These are phyloP conservation scores for Heliconius himera DNA, from an alignment of 1,140 invertebrate species.

Conservation along the genomic window DNA sequence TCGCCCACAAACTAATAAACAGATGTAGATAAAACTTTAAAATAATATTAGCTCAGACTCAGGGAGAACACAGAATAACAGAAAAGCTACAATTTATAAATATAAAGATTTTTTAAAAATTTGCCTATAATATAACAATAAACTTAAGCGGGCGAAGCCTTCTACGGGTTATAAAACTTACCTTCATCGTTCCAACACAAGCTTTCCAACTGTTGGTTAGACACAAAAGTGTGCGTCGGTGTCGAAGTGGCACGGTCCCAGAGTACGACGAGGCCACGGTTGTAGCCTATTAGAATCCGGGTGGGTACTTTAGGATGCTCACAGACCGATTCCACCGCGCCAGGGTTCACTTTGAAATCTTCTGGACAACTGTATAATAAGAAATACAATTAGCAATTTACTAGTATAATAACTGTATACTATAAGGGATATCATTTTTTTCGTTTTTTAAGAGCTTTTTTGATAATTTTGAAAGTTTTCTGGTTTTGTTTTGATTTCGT, in stretches of 20 bases:
- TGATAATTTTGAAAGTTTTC: no score
- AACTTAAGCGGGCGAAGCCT: no score
- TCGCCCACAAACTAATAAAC: no score
- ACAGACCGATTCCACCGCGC: slow-evolving; percentile 95
- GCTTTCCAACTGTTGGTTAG: slow-evolving; percentile 95
- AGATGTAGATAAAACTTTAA: no score
- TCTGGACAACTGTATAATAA: slow-evolving; percentile 89
- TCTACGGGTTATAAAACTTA: slow-evolving; percentile 23
- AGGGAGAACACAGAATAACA: no score
- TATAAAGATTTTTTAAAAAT: no score
- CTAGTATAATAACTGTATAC: background rate
- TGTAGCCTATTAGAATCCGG: slow-evolving; percentile 95
- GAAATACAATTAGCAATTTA: background rate
- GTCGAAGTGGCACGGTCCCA: slow-evolving; percentile 90
- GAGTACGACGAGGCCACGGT: slow-evolving; percentile 94
- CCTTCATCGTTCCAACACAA: slow-evolving; percentile 89
- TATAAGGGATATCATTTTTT: no score
- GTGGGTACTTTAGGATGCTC: slow-evolving; percentile 92
- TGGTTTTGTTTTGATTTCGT: no score
- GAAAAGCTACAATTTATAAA: no score
- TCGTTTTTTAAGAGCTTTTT: no score
- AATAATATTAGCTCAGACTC: no score
- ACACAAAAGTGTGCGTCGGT: slow-evolving; percentile 88
- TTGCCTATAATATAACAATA: no score
- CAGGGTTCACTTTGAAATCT: slow-evolving; percentile 97